Conservation (phyloP, 1,140 invertebrate genomes). For the Gonatopus flavifemur region DNA sequence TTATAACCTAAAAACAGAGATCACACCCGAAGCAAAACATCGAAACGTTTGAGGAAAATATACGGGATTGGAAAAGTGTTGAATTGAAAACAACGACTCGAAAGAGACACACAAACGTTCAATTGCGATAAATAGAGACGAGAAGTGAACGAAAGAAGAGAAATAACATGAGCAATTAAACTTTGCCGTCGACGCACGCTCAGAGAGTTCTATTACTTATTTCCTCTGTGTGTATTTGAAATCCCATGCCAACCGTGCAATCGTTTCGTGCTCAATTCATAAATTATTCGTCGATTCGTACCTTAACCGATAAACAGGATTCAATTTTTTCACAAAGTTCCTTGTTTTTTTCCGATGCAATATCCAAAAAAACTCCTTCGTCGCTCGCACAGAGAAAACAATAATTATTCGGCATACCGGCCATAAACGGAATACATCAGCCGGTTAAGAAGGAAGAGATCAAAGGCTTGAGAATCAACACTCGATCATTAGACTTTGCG, state of each 20-base stretch:
- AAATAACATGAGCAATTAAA: background rate
- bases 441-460: background rate
- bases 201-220: too few species aligned
- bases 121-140: too few species aligned
- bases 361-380: conserved; percentile 49
- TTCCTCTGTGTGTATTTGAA: too few species aligned
- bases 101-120: too few species aligned
- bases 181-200: conserved; percentile 2
- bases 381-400: conserved; percentile 52
- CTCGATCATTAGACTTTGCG: background rate
- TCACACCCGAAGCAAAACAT: too few species aligned
- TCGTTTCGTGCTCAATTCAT: background rate
- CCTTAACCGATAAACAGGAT: conserved; percentile 42
- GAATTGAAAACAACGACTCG: too few species aligned
- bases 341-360: conserved; percentile 25
- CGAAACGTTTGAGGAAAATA: too few species aligned
- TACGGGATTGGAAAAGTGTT: too few species aligned
- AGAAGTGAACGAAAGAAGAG: too few species aligned
- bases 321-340: conserved; percentile 32
- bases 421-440: background rate
- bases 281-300: conserved; percentile 14
- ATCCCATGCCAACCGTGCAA: background rate
- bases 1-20: too few species aligned
- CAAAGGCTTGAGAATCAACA: background rate
- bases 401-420: conserved; percentile 35